These are phyloP conservation scores for Xyrichtys novacula DNA, from an alignment of 2,797 vertebrate genomes.

Conservation along the genomic window DNA sequence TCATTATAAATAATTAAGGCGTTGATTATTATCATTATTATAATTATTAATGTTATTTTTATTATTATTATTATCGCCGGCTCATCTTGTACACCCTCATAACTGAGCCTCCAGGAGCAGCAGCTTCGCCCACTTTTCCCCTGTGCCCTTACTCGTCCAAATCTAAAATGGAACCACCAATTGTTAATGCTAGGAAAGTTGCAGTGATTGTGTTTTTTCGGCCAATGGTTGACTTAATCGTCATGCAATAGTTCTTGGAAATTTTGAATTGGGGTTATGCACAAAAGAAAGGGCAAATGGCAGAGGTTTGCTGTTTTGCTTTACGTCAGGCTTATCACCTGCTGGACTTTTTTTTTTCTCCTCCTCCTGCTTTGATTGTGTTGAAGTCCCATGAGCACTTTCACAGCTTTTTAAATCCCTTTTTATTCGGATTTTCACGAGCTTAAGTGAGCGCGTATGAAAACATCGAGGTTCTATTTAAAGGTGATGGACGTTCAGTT, in stretches of 20 bases:
- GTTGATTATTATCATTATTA: not conserved
- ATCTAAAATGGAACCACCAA: conserved; percentile 8
- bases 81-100: not conserved
- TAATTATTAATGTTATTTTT: not conserved
- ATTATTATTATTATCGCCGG: not conserved
- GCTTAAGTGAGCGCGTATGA: not conserved
- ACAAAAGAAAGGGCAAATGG: not conserved
- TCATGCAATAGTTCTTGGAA: not conserved
- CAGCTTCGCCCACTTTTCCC: conserved; percentile 35
- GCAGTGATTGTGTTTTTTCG: conserved; percentile 7
- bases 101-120: conserved; percentile 1
- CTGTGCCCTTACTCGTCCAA: conserved; percentile 15
- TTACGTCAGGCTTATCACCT: conserved; percentile 9
- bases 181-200: conserved; percentile 11
- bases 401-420: not conserved
- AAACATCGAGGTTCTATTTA: conserved; percentile 2
- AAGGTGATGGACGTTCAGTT: conserved; percentile 10
- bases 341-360: not conserved
- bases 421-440: not conserved
- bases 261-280: not conserved
- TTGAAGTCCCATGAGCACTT: not conserved
- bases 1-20: not conserved
- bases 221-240: not conserved
- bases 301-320: conserved; percentile 12
- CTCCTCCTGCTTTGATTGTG: not conserved